Conservation (phyloP, 1,140 invertebrate genomes). For the Meloidogyne chitwoodi region DNA sequence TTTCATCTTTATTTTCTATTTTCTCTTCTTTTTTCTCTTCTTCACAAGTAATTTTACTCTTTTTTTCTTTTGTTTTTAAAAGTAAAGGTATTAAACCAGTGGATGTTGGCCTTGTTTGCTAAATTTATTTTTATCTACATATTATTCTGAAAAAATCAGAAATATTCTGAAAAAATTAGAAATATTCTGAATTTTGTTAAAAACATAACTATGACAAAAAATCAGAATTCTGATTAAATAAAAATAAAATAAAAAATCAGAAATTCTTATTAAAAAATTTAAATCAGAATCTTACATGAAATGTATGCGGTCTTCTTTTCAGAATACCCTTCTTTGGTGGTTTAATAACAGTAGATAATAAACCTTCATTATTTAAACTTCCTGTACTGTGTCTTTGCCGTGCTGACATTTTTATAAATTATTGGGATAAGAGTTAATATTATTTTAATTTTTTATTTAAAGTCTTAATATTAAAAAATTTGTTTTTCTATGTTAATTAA, state of each 20-base stretch:
- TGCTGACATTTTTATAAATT: neutral
- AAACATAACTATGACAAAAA: neutral
- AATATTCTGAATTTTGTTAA: neutral
- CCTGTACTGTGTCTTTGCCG: slow-evolving; percentile 15
- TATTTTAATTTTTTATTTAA: too few species aligned
- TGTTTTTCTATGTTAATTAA: too few species aligned
- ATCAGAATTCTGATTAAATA: neutral
- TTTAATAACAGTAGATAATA: neutral
- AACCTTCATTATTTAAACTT: neutral
- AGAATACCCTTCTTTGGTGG: slow-evolving; percentile 23
- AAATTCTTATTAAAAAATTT: neutral
- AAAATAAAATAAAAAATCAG: neutral
- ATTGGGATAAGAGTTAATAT: too few species aligned
- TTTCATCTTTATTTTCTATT: neutral
- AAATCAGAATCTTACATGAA: neutral
- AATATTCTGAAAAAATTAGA: neutral
- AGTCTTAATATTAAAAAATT: too few species aligned
- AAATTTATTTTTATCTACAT: neutral
- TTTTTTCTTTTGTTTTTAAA: neutral
- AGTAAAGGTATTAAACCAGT: neutral
- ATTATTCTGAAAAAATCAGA: neutral
- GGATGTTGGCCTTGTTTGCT: neutral
- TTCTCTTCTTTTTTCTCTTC: neutral
- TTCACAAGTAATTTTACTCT: neutral
- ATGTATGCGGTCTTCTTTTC: slow-evolving; percentile 19